These are phyloP conservation scores for Characodon lateralis DNA, from an alignment of 2,797 vertebrate genomes.

Conservation along the genomic window DNA sequence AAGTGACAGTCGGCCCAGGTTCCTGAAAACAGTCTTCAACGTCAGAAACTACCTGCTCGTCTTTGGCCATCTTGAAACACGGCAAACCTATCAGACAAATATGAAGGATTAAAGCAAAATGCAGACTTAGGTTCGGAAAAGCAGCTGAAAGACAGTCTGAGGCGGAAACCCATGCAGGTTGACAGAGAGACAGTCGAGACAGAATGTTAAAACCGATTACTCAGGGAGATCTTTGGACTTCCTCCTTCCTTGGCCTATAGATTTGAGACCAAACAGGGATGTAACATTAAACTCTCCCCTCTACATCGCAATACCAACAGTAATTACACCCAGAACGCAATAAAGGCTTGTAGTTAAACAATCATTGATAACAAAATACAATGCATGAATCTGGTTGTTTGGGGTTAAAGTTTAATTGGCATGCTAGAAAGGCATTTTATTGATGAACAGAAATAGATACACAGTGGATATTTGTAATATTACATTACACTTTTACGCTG, in stretches of 20 bases:
- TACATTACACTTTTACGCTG: background rate
- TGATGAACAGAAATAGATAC: background rate
- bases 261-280: slow-evolving; percentile 1
- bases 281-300: slow-evolving; percentile 26
- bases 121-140: background rate
- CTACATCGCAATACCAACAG: background rate
- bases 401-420: background rate
- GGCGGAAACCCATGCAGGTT: slow-evolving; percentile 3
- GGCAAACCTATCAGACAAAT: background rate
- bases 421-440: background rate
- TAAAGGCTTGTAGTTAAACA: background rate
- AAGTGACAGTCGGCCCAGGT: slow-evolving; percentile 73
- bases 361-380: background rate
- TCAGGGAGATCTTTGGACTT: slow-evolving; percentile 55
- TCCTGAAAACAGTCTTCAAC: slow-evolving; percentile 51
- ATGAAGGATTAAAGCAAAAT: background rate
- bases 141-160: background rate
- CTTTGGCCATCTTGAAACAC: slow-evolving; percentile 52
- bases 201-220: slow-evolving; percentile 11
- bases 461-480: background rate
- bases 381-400: background rate
- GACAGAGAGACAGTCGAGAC: background rate
- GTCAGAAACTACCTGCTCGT: background rate
- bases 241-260: background rate
- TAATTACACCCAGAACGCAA: slow-evolving; percentile 1